phyloP scores from a whole-genome alignment of 2,888 invertebrate species.

The Sepiola atlantica region DNA sequence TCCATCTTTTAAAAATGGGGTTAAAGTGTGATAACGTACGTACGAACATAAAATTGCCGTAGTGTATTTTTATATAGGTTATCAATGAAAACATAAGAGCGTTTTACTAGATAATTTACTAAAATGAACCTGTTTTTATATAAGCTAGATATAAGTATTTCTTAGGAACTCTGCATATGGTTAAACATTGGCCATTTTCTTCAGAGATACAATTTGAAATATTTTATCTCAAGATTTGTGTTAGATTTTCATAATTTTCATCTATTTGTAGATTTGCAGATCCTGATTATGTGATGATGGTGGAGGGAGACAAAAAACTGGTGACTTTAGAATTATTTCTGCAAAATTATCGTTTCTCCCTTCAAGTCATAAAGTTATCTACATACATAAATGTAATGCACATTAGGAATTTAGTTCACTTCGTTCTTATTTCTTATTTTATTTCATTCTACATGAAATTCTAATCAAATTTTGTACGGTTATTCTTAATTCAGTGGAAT shows the following conservation, averaged over 20 bases:
- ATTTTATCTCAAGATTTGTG: neutral
- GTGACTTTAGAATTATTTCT: neutral
- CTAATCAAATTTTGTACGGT: neutral
- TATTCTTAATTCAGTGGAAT: constrained; percentile 4
- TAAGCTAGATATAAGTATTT: neutral
- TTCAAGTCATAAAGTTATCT: constrained; percentile 7
- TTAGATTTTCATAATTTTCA: constrained; percentile 6
- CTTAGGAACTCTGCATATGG: neutral
- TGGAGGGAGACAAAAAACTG: neutral
- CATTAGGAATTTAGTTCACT: neutral
- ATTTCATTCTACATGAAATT: neutral
- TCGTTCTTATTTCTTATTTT: neutral
- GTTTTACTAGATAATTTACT: too few species aligned
- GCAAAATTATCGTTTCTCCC: neutral
- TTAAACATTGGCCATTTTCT: constrained; percentile 5
- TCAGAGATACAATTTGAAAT: neutral
- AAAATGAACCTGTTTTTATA: too few species aligned
- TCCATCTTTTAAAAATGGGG: too few species aligned
- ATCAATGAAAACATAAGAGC: too few species aligned
- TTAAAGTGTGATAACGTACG: too few species aligned
- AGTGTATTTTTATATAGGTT: too few species aligned
- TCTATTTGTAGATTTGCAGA: neutral
- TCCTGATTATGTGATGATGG: neutral
- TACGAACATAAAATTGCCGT: too few species aligned
- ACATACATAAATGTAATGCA: constrained; percentile 6